phyloP scores from a whole-genome alignment of 2,888 invertebrate species.

The Calephelis perditalis region DNA sequence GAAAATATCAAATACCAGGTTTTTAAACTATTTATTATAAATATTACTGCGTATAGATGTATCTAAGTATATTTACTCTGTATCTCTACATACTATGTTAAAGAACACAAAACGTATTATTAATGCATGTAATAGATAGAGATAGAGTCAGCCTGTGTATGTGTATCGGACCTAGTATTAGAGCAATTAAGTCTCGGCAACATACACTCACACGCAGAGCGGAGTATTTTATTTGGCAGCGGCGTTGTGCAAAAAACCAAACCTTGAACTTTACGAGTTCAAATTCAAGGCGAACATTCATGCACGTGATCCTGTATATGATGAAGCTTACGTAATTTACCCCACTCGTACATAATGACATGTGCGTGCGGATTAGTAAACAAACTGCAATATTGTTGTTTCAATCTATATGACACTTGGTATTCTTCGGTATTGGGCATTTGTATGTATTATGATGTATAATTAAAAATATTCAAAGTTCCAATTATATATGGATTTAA shows the following conservation, averaged over 20 bases:
- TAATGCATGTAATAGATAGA: no score
- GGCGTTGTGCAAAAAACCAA: conserved; percentile 60
- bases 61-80: no score
- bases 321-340: conserved; percentile 56
- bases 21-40: no score
- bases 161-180: conserved; percentile 25
- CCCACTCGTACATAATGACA: conserved; percentile 29
- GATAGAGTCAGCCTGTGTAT: conserved; percentile 12
- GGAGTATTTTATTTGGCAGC: conserved; percentile 49
- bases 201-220: conserved; percentile 27
- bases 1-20: no score
- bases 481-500: no score
- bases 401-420: neutral
- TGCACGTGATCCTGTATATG: conserved; percentile 47
- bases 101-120: no score
- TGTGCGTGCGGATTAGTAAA: conserved; percentile 28
- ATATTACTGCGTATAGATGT: no score
- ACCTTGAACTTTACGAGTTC: conserved; percentile 73
- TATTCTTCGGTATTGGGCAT: neutral
- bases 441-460: no score
- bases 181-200: conserved; percentile 26
- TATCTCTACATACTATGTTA: no score
- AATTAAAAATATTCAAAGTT: no score
- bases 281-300: conserved; percentile 62
- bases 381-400: conserved; percentile 24